Evolutionary conservation across 2,888 invertebrate genomes (phyloP).

Genomic region (Thalpophila matura): DNA sequence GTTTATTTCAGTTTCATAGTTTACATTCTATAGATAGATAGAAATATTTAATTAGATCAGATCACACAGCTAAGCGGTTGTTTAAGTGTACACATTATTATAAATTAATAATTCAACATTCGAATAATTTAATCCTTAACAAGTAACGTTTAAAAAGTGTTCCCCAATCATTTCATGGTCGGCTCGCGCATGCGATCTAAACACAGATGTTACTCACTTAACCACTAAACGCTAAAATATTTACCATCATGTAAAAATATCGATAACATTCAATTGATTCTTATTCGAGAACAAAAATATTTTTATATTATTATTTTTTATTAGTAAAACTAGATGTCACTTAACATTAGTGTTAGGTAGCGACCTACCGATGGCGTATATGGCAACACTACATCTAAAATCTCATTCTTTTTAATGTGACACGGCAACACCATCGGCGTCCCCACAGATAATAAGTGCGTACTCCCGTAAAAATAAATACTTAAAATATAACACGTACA

Average conservation of each 20-base stretch:
- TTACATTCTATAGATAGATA: constrained; percentile 89
- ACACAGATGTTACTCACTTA: constrained; percentile 81
- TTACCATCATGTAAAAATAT: constrained; percentile 85
- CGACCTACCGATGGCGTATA: constrained; percentile 75
- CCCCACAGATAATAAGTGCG: constrained; percentile 76
- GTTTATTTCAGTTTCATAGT: constrained; percentile 89
- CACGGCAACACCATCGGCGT: constrained; percentile 73
- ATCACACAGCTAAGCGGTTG: constrained; percentile 89
- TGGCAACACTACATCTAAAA: constrained; percentile 80
- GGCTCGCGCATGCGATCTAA: constrained; percentile 70
- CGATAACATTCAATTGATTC: constrained; percentile 84
- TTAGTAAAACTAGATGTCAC: constrained; percentile 88
- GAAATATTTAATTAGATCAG: constrained; percentile 87
- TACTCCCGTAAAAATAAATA: constrained; percentile 86
- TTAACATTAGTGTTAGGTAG: constrained; percentile 84
- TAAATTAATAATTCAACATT: constrained; percentile 88
- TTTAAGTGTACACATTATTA: constrained; percentile 85
- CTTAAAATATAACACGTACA: constrained; percentile 84
- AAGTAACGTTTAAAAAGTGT: constrained; percentile 86
- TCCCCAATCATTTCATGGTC: constrained; percentile 84
- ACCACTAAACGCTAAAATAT: constrained; percentile 79
- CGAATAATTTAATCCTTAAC: constrained; percentile 88
- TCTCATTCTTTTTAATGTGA: constrained; percentile 71
- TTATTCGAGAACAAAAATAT: constrained; percentile 88
- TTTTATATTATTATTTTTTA: constrained; percentile 80